These are phyloP conservation scores for Polietes domitor DNA, from an alignment of 2,888 invertebrate genomes.

Conservation along the genomic window DNA sequence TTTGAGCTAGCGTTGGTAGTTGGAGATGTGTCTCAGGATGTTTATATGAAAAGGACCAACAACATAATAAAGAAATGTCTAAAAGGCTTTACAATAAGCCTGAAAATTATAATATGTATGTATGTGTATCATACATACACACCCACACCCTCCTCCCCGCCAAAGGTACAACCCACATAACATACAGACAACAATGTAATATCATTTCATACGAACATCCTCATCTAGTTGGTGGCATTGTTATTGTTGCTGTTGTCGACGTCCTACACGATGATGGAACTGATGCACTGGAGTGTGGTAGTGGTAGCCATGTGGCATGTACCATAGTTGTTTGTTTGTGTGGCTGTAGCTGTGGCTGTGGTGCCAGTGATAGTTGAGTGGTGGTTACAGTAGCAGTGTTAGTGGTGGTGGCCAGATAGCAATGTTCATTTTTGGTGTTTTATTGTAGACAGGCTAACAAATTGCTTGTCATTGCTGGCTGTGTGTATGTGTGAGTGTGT, in stretches of 20 bases:
- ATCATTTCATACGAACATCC: slow-evolving; percentile 2
- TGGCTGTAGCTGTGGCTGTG: not conserved
- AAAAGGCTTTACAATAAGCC: slow-evolving; percentile 29
- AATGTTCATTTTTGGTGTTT: slow-evolving; percentile 53
- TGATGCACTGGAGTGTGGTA: not conserved
- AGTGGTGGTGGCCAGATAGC: not conserved
- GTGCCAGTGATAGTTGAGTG: slow-evolving; percentile 27
- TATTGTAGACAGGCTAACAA: slow-evolving; percentile 32
- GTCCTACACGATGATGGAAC: not conserved
- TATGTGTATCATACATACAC: not conserved
- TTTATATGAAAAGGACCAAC: slow-evolving; percentile 3
- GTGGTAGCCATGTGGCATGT: slow-evolving; percentile 10
- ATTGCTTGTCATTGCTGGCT: slow-evolving; percentile 29
- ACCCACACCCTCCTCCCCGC: not conserved
- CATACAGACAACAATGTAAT: slow-evolving; percentile 5
- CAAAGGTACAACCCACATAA: no score
- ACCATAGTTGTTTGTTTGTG: not conserved
- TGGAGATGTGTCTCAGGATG: not conserved
- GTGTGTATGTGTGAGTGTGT: not conserved
- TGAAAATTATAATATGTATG: slow-evolving; percentile 40
- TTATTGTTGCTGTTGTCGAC: slow-evolving; percentile 13
- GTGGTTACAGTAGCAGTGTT: slow-evolving; percentile 4
- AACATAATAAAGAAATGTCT: slow-evolving; percentile 30
- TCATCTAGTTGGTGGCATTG: slow-evolving; percentile 3
- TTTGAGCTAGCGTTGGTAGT: no score